phyloP scores from a whole-genome alignment of 2,888 invertebrate genomes.

The Yponomeuta plumbellus region DNA sequence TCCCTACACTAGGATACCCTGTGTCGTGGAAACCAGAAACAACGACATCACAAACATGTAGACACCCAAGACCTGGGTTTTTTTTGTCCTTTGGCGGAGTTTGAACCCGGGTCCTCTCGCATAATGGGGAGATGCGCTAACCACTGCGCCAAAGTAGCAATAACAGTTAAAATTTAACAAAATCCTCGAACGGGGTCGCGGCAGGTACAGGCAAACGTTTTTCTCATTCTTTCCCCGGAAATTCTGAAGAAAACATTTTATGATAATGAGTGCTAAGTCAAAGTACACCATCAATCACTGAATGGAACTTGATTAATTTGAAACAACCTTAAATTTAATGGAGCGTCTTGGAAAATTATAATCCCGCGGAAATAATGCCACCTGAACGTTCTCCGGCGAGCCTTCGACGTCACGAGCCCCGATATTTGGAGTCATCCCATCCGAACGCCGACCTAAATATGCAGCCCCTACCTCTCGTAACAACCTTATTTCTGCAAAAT shows the following conservation, averaged over 20 bases:
- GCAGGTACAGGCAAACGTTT: background rate
- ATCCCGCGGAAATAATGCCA: background rate
- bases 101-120: too few species aligned
- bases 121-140: too few species aligned
- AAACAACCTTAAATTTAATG: background rate
- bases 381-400: slow-evolving; percentile 3
- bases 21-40: too few species aligned
- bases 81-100: too few species aligned
- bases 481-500: background rate
- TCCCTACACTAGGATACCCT: too few species aligned
- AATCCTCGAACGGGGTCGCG: background rate
- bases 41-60: too few species aligned
- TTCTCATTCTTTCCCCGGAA: background rate
- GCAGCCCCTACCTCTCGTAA: background rate
- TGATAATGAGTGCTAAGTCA: background rate
- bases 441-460: slow-evolving; percentile 14
- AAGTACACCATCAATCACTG: background rate
- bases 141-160: too few species aligned
- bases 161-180: background rate
- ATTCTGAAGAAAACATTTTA: background rate
- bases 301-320: background rate
- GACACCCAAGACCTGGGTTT: too few species aligned
- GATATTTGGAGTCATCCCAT: slow-evolving; percentile 11
- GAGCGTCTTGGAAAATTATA: background rate
- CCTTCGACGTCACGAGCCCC: slow-evolving; percentile 8